phyloP scores from a whole-genome alignment of 1,140 invertebrate genomes.

The Drosophila tani region DNA sequence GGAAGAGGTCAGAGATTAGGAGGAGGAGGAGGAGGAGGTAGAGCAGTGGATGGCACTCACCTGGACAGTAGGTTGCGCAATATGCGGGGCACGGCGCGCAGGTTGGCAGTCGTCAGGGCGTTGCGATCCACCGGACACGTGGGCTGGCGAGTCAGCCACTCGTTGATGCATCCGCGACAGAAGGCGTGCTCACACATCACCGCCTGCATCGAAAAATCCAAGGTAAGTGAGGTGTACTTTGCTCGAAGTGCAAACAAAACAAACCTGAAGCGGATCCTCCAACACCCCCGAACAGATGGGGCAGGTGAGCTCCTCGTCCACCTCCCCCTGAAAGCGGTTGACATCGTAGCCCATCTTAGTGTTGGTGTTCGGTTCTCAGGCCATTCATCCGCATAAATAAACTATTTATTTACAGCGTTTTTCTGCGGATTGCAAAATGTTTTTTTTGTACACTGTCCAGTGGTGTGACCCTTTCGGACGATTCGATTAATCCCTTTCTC shows the following conservation, averaged over 20 bases:
- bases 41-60: conserved; percentile 79
- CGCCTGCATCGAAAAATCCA: conserved; percentile 88
- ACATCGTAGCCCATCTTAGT: conserved; percentile 91
- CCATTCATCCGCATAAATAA: conserved; percentile 47
- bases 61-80: conserved; percentile 95
- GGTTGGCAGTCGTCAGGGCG: conserved; percentile 93
- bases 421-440: conserved; percentile 58
- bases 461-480: neutral
- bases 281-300: conserved; percentile 93
- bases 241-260: conserved; percentile 31
- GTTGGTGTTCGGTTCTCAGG: conserved; percentile 4
- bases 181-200: conserved; percentile 98
- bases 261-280: conserved; percentile 92
- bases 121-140: conserved; percentile 97
- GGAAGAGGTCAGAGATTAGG: neutral
- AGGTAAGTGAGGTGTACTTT: conserved; percentile 6
- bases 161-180: conserved; percentile 96
- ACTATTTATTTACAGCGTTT: conserved; percentile 31
- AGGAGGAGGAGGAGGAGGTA: neutral
- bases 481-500: neutral
- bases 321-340: conserved; percentile 91
- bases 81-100: conserved; percentile 96
- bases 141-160: conserved; percentile 96
- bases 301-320: conserved; percentile 93
- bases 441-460: conserved; percentile 30